phyloP scores from a whole-genome alignment of 2,113 vertebrate genomes.

The Indri indri region DNA sequence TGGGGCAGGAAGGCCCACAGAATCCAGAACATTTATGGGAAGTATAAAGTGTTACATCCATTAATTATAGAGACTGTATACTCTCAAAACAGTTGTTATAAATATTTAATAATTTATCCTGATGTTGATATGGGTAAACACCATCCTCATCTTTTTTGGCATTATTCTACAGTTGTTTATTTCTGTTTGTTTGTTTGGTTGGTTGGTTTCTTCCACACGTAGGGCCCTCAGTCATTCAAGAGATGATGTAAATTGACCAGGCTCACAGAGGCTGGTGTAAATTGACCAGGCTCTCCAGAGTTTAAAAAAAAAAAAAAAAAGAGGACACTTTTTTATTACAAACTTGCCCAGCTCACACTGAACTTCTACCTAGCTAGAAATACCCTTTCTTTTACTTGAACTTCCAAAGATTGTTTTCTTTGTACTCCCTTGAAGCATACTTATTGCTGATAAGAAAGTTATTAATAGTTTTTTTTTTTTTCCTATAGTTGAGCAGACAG shows the following conservation, averaged over 20 bases:
- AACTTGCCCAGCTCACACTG: not conserved
- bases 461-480: not conserved
- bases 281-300: not conserved
- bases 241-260: not conserved
- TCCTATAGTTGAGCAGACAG: not conserved
- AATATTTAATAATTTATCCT: not conserved
- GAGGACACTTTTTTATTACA: not conserved
- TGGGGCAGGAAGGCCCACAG: not conserved
- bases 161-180: not conserved
- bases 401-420: not conserved
- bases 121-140: not conserved
- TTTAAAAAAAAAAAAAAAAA: not conserved
- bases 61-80: not conserved
- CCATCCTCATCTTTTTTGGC: not conserved
- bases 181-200: not conserved
- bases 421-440: not conserved
- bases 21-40: not conserved
- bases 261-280: not conserved
- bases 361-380: not conserved
- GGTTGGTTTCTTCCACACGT: not conserved
- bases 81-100: not conserved
- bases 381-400: not conserved
- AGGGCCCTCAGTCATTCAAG: not conserved
- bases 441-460: not conserved
- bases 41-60: not conserved